Evolutionary conservation across 2,888 invertebrate species (phyloP), one percentile per base, ranked within the genome.

Genomic region (Dynastes hyllus): DNA sequence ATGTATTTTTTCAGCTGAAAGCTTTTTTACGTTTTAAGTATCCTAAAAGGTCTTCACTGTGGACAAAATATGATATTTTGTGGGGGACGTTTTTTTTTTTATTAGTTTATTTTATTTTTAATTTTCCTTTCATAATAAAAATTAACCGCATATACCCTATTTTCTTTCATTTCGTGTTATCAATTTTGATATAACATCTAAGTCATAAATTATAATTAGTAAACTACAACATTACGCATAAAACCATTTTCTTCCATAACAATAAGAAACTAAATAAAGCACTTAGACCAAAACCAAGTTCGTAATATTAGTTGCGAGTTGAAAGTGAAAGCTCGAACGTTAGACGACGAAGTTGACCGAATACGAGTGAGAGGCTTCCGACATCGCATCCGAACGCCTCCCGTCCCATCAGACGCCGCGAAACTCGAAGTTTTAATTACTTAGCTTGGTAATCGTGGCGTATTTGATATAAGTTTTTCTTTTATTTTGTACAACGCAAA

Each of bases 401-500:
- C 73, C 73, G 27, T 16, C 8, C 58, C 22, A 45, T 40, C n/a
- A 22, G 45, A 45, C 45, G 11, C 45, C 61, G 29, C 27, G 45
- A 40, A 51, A 4, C 3, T 22, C 55, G 11, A 75, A 75, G 37
- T 75, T 75, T 75, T 75, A 75, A 75, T 75, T 61, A 45, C 63
- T 45, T 61, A 13, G 29, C 61, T 61, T 45, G 45, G 22, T 11
- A 61, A 22, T 45, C 61, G 29, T 4, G 22, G 45, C 4, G 9
- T 61, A 45, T 61, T 75, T 50, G 63, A 75, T 75, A 45, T 61
- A 61, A 29, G 61, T 61, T 75, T 75, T 61, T 71, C 45, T 55
- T 40, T 70, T 51, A 55, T 73, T 73, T 73, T 22, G 1, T 11
- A 22, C 37, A n/a, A 73, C 37, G 22, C 22, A 13, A 40, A 29